Evolutionary conservation across 2,113 vertebrate species (phyloP), one percentile per base, ranked within the genome.

Genomic region (Empidonax traillii): DNA sequence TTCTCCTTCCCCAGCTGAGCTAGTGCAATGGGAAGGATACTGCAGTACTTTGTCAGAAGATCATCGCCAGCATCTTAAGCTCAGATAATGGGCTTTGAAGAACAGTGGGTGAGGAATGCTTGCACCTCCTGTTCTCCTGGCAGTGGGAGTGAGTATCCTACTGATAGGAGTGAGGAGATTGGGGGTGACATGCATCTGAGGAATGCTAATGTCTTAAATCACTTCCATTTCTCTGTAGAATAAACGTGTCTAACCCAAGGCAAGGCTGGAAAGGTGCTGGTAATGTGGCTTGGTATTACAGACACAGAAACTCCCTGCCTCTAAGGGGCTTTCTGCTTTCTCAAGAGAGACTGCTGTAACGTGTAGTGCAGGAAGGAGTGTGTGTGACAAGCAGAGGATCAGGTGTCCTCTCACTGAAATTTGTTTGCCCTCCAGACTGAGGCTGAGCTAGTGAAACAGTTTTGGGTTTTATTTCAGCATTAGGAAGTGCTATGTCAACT

Each of bases 131-230:
- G 58, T 46, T 25, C 56, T 85, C 12, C 33, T 66, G 86, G 83
- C 31, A 56, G 31, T 43, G 55, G n/a, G 8, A 73, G 9, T 55
- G 44, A 78, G 43, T 3, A 83, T 83, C 5, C 74, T 83, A 24
- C 37, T 55, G 53, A 49, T 10, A 72, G 14, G 31, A 90, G 23
- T 1, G 6, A 81, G 55, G 56, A 86, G 55, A 78, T 2, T 9
- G 11, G 39, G n/a, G 8, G 30, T 89, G 61, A 59, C 11, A 3
- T 52, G 43, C 43, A 28, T 88, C 53, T 81, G 41, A 74, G 49
- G 76, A 94, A 90, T 66, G 24, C 43, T 90, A 74, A 88, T 90
- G 27, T 43, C 72, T 93, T 88, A 88, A 86, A 77, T 90, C 37
- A 33, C 46, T 80, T 95, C 31, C 27, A 63, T 46, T 66, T 93